Percentiles rank a stretch among this genome's conserved stretches.
phyloP scores from a whole-genome alignment of 2,797 vertebrate species.

The Caiman crocodilus region DNA sequence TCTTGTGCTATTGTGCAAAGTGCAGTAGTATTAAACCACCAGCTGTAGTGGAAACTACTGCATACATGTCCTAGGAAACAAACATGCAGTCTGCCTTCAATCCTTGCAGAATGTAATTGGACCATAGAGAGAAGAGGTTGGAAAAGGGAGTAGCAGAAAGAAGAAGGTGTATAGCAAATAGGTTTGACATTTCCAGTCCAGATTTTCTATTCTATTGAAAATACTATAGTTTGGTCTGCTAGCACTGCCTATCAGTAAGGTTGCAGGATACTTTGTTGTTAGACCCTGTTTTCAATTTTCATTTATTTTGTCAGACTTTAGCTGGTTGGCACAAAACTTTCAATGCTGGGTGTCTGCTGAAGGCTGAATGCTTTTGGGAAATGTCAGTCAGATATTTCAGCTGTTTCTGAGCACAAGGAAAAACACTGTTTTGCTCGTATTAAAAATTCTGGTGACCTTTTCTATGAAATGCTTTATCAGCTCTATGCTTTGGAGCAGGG shows the following conservation, averaged over 20 bases:
- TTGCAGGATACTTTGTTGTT: not conserved
- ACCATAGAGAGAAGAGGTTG: conserved; percentile 16
- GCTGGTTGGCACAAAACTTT: conserved; percentile 1
- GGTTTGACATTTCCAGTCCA: not conserved
- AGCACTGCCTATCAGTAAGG: conserved; percentile 21
- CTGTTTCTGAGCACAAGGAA: not conserved
- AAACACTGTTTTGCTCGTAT: not conserved
- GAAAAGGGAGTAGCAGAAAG: not conserved
- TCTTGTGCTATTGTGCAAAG: not conserved
- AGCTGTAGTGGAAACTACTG: conserved; percentile 32
- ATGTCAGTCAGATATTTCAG: not conserved
- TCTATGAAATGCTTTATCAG: not conserved
- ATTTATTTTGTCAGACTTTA: not conserved
- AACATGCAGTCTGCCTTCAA: not conserved
- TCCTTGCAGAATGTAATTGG: not conserved
- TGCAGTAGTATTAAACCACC: not conserved
- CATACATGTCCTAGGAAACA: conserved; percentile 36
- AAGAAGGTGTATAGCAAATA: not conserved
- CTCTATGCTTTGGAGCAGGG: not conserved
- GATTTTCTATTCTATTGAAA: conserved; percentile 31
- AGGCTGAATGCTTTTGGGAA: not conserved
- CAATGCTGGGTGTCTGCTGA: not conserved
- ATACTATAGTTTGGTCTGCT: conserved; percentile 19
- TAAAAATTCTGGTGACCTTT: not conserved
- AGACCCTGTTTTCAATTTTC: conserved; percentile 18